Base-by-base conservation (phyloP, 2,113 vertebrate genomes). In the Sterna hirundo region DNA sequence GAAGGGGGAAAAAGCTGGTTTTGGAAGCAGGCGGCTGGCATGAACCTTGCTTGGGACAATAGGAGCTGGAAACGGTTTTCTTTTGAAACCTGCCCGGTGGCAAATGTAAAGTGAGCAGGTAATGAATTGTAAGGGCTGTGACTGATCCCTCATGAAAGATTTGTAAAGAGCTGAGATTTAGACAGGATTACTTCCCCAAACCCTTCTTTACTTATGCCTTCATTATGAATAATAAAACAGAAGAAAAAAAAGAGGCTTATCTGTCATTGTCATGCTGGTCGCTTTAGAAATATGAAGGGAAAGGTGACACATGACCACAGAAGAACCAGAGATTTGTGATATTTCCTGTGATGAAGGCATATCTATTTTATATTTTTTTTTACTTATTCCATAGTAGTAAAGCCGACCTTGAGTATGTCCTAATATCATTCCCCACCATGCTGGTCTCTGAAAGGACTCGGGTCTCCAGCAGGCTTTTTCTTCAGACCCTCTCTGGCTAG, bases 401-500 rank as follows among this genome's bases (percentile, higher is more conserved):
- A 88, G 40, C 36, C 76, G 51, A 55, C n/a, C 32, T 64, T 38
- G 27, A 32, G 29, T 32, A 25, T 71, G 71, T 88, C 23, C 21
- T 78, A 52, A 21, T 42, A 47, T 57, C 8, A 12, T 26, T 15
- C 15, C 27, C 27, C 27, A 36, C 18, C 1, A 2, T 30, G 27
- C 40, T 20, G 36, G 10, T 88, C 51, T 46, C 21, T 32, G 20
- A 49, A 46, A 26, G 34, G 13, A 2, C 40, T 54, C 1, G 0
- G 10, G 26, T 77, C 10, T 60, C 44, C 29, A 38, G 20, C 12
- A 23, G 47, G 11, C 38, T 60, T 15, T 30, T 27, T 81, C 11
- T 52, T 77, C 44, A 47, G 69, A 2, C 0, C 0, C 32, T 42
- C 15, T 4, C 15, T 5, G 10, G 11, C 20, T n/a, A 32, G 57